These are phyloP conservation scores for Limnephilus rhombicus DNA, from an alignment of 2,888 invertebrate species.

Conservation along the genomic window DNA sequence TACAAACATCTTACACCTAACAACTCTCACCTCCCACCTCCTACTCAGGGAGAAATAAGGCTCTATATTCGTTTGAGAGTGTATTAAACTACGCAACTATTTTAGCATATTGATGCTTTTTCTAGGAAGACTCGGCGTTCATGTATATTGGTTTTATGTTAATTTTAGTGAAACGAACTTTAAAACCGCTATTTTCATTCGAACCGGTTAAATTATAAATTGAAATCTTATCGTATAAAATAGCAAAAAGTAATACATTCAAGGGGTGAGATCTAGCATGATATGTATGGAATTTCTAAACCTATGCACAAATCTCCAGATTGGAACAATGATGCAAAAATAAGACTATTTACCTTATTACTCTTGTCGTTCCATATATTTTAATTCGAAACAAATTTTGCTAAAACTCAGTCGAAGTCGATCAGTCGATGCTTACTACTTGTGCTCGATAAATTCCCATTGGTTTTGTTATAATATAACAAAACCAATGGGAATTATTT, in stretches of 20 bases:
- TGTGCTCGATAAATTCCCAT: too few species aligned
- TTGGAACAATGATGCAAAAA: too few species aligned
- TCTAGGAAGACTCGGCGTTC: not conserved
- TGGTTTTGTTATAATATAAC: too few species aligned
- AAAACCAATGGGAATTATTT: too few species aligned
- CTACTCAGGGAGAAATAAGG: not conserved
- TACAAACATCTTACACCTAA: conserved; percentile 2
- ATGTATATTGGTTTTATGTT: not conserved
- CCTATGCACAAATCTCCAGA: too few species aligned
- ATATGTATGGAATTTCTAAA: not conserved
- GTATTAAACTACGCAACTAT: not conserved
- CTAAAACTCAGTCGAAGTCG: not conserved
- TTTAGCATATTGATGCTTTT: not conserved
- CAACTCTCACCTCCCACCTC: not conserved
- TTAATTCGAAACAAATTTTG: not conserved
- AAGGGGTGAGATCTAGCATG: not conserved
- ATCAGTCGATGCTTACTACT: not conserved
- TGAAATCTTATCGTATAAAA: not conserved
- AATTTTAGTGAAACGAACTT: not conserved
- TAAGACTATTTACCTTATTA: too few species aligned
- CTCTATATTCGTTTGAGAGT: not conserved
- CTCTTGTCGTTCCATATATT: too few species aligned
- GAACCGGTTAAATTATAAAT: not conserved
- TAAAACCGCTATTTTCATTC: not conserved
- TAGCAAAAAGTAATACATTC: not conserved